Conservation (phyloP, 2,888 invertebrate species). For the Conchocele bisecta region DNA sequence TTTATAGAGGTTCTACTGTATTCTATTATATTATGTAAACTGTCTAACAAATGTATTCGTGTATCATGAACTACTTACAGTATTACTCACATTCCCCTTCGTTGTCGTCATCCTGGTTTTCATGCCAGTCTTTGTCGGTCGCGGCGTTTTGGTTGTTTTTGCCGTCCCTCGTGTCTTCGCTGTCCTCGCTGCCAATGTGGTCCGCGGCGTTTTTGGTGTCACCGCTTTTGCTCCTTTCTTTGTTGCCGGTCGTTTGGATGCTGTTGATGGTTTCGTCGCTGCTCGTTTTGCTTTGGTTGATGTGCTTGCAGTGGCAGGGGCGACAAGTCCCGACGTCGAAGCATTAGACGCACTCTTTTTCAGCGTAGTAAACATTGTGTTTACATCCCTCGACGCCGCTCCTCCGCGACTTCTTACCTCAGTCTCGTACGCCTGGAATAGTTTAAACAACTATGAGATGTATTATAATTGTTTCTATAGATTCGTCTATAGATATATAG, state of each 20-base stretch:
- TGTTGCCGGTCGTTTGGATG: background rate
- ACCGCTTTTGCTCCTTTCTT: background rate
- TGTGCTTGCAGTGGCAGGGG: background rate
- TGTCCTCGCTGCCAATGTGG: background rate
- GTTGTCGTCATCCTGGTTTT: too few species aligned
- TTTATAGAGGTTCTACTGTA: too few species aligned
- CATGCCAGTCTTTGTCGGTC: background rate
- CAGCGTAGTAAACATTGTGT: slow-evolving; percentile 20
- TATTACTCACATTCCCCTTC: too few species aligned
- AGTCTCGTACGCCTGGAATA: slow-evolving; percentile 2
- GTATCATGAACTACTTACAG: too few species aligned
- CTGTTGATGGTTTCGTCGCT: background rate
- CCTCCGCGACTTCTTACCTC: background rate
- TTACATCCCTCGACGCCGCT: slow-evolving; percentile 4
- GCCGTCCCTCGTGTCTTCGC: background rate
- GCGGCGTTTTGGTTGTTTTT: background rate
- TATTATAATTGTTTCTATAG: too few species aligned
- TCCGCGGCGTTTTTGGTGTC: background rate
- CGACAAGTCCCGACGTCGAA: background rate
- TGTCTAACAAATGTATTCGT: too few species aligned
- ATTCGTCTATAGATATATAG: too few species aligned
- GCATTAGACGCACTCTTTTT: slow-evolving; percentile 28
- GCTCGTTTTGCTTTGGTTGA: background rate
- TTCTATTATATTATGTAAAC: too few species aligned
- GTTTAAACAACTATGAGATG: background rate